Conservation (phyloP, 2,797 vertebrate genomes). For the Falco biarmicus region DNA sequence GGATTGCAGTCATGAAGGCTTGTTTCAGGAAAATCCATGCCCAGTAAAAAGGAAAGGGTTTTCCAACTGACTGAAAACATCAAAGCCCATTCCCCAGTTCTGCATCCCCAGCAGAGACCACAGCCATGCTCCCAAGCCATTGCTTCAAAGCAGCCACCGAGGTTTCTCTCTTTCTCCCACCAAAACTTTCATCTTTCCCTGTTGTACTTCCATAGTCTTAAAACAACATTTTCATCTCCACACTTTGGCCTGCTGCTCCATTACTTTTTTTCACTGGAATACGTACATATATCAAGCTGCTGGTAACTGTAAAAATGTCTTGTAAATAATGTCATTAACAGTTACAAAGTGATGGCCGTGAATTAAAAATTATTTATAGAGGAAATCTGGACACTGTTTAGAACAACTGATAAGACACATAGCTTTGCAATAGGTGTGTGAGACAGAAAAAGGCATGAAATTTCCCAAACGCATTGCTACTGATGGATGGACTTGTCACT, state of each 20-base stretch:
- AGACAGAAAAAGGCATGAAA: background rate
- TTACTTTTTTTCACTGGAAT: background rate
- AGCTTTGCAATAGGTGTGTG: background rate
- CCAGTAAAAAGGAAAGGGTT: background rate
- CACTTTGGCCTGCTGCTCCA: background rate
- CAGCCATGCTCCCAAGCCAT: background rate
- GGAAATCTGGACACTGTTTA: background rate
- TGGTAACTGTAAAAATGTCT: background rate
- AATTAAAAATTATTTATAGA: slow-evolving; percentile 2
- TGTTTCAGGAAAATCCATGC: background rate
- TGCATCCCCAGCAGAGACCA: background rate
- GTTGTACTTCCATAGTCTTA: background rate
- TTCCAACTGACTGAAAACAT: background rate
- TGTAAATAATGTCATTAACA: background rate
- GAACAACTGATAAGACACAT: background rate
- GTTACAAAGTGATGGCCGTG: background rate
- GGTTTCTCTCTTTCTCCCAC: background rate
- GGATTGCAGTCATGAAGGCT: background rate
- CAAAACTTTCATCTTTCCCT: background rate
- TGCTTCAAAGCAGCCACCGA: background rate
- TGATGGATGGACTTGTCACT: background rate
- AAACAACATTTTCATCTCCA: background rate
- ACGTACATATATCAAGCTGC: background rate
- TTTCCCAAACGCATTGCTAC: background rate
- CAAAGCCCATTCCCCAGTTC: background rate